A percentile compares a stretch with the other conserved stretches of the same genome.
Conservation (phyloP, 2,888 invertebrate species). For the Pristionchus mayeri region DNA sequence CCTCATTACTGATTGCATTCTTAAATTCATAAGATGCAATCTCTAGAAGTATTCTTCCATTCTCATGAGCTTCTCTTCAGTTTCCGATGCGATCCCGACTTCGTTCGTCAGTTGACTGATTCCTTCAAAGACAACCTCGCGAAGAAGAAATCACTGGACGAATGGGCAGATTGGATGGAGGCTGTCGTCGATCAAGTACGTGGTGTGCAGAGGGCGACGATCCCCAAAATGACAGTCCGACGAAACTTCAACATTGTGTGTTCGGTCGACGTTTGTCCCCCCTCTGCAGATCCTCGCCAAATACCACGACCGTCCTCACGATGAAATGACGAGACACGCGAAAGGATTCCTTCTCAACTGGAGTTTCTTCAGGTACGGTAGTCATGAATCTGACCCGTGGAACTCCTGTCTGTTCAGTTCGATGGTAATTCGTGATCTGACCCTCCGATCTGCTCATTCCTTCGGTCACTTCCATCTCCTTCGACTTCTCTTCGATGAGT, state of each 20-base stretch:
- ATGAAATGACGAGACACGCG: constrained; percentile 87
- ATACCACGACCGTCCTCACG: constrained; percentile 82
- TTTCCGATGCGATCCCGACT: constrained; percentile 43
- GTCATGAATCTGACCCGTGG: not conserved
- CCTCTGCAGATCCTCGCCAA: constrained; percentile 84
- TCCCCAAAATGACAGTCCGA: not conserved
- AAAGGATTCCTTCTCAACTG: constrained; percentile 95
- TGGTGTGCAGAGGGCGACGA: not conserved
- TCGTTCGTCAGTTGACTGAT: constrained; percentile 25
- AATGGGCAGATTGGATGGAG: constrained; percentile 98
- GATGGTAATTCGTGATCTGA: constrained; percentile 96
- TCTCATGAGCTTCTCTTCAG: not conserved
- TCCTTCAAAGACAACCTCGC: constrained; percentile 83
- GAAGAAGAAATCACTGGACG: constrained; percentile 90
- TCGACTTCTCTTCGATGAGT: constrained; percentile 96
- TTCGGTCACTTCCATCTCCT: constrained; percentile 99
- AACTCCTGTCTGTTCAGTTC: constrained; percentile 82
- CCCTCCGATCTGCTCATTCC: constrained; percentile 94
- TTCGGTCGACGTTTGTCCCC: not conserved
- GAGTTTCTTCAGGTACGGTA: constrained; percentile 91
- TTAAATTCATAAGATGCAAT: not conserved
- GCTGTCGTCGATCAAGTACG: constrained; percentile 86
- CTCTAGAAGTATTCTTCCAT: not conserved
- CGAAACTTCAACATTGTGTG: constrained; percentile 2
- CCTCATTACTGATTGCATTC: constrained; percentile 74